Evolutionary conservation across 2,113 vertebrate species (phyloP), one percentile per base, ranked within the genome.

Genomic region (Alligator sinensis): DNA sequence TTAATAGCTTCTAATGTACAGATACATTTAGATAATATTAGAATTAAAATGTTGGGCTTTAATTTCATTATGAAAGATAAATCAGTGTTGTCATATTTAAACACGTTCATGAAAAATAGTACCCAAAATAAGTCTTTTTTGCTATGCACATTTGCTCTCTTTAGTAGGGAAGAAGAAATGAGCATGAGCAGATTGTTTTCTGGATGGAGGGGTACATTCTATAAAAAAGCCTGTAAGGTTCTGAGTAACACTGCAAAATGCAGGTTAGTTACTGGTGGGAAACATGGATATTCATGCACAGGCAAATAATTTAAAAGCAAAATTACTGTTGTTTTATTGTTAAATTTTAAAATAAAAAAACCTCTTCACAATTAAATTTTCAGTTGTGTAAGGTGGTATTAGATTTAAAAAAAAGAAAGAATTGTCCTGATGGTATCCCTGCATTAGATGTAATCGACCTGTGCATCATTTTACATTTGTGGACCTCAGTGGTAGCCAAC

Each of bases 11-110:
- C 64, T 75, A 54, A 54, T 82, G 66, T 11, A 38, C 1, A 68
- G 5, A 34, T 27, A 47, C 2, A 28, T 82, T 86, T 80, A 88
- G 62, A 77, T 11, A 89, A 87, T 57, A 8, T 77, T 21, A 30
- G 24, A 88, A 60, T 55, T 47, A n/a, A 92, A 80, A 68, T 12
- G 55, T 2, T 21, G 27, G 3, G 76, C 82, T 84, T 25, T 21
- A 27, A 13, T 90, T 86, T 93, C 80, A 68, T 89, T 82, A 27
- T 82, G 34, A 6, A 82, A 91, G 57, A 58, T 15, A 78, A 86
- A 91, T 82, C 64, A 77, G 55, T 76, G 18, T 80, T 90, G 11
- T 5, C 3, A 66, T 60, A 84, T 94, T 91, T 80, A 88, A 94
- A 86, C 16, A 1, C 1, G 24, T 77, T 77, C 0, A n/a, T 84